These are phyloP conservation scores for Frankliniella intonsa DNA, from an alignment of 2,888 invertebrate genomes.

Conservation along the genomic window DNA sequence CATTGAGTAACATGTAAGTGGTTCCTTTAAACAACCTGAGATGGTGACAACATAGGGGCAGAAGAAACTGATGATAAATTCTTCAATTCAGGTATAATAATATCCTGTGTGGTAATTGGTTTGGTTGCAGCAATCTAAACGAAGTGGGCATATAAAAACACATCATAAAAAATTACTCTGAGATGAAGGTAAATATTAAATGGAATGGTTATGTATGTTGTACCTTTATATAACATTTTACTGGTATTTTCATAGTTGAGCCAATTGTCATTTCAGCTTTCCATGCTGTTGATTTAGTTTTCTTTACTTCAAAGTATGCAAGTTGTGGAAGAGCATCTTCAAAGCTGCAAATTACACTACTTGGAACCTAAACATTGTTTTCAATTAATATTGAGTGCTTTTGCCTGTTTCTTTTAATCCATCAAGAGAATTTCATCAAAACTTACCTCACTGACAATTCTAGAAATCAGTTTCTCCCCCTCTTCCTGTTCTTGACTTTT, in stretches of 20 bases:
- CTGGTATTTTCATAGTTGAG: background rate
- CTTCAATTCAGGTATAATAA: background rate
- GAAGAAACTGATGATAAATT: too few relatives aligned
- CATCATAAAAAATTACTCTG: too few relatives aligned
- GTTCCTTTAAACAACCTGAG: too few relatives aligned
- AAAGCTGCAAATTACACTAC: constrained; percentile 51
- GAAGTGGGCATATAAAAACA: background rate
- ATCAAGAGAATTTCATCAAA: background rate
- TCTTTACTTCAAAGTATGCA: constrained; percentile 53
- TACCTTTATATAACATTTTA: background rate
- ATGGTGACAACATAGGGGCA: too few relatives aligned
- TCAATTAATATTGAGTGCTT: background rate
- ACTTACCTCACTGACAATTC: constrained; percentile 47
- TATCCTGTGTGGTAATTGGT: background rate
- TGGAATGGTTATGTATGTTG: background rate
- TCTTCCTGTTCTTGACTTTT: constrained; percentile 44
- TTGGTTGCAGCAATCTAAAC: background rate
- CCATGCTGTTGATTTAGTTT: constrained; percentile 56
- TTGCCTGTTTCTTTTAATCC: too few relatives aligned
- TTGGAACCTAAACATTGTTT: constrained; percentile 42
- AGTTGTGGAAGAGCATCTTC: constrained; percentile 58
- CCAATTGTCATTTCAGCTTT: constrained; percentile 54
- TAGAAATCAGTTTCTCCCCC: constrained; percentile 42
- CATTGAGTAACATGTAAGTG: too few relatives aligned
- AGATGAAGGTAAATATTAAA: too few relatives aligned